Evolutionary conservation across 2,888 invertebrate species (phyloP), one percentile per base, ranked within the genome.

Genomic region (Lymantria dispar): DNA sequence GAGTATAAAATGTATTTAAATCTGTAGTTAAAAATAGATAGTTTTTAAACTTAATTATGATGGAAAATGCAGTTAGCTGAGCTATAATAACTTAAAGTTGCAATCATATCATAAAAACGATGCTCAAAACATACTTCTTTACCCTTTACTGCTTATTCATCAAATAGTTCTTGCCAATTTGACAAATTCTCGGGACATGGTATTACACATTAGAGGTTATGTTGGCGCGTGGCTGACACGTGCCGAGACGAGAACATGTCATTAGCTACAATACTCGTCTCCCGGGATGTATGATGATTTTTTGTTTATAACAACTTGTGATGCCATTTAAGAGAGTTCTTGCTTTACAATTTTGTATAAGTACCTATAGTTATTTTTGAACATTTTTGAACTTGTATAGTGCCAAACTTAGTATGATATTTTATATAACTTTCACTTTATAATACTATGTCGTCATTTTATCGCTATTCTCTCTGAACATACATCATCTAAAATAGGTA

Each of bases 221-320:
- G 70, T 66, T 56, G 80, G 50, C 89, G 80, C 90, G 89, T 83
- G 90, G 52, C 76, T 44, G 81, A 57, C 90, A 80, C 90, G 90
- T 82, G 90, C 72, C 83, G 41, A 50, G 56, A 65, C 69, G 68
- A 80, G 86, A 76, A 81, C 82, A 83, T 77, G 86, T 87, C 90
- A 88, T 90, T 90, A 90, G 87, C 85, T 69, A 54, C 70, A 63
- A 74, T 70, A 78, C 73, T 69, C 69, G 74, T 78, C 84, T 78
- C 81, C 47, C 52, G 85, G 78, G 87, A 82, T 69, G 52, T 51
- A 45, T 49, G 66, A 66, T 75, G 68, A 64, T 78, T 80, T 74
- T 79, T 74, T 74, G 60, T 59, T 56, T 50, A 57, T 61, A 56
- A 48, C 29, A 43, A 48, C 43, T 39, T 40, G 39, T 43, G 48